Base-by-base conservation (phyloP, 1,140 invertebrate species). In the Rhyzopertha dominica region DNA sequence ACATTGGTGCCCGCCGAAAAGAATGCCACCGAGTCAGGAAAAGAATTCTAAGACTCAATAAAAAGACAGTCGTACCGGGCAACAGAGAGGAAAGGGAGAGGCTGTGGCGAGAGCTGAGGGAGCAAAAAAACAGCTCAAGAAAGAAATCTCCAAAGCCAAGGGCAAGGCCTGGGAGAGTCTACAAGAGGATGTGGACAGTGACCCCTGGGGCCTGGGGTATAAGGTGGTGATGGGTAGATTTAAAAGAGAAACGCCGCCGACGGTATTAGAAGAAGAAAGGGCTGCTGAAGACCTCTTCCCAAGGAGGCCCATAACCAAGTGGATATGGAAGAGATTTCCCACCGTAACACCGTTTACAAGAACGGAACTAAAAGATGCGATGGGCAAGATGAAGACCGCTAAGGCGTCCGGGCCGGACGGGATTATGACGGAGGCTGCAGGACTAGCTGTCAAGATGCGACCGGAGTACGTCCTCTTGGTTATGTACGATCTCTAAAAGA, bases 341-440 rank as follows among this genome's bases (percentile, higher is more conserved):
- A n/a, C n/a, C n/a, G n/a, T n/a, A n/a, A n/a, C n/a, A n/a, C n/a
- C n/a, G n/a, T 58, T 62, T 26, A 57, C 36, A 0, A 14, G 30
- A 9, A 51, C 38, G 9, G 60, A 67, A 46, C 24, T 66, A n/a
- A 12, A 22, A 7, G 34, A 12, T 1, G 66, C 61, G 5, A 25
- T 41, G 2, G 19, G 8, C 0, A 43, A 17, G 1, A 23, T 67
- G 1, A 45, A 56, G 17, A 52, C 25, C n/a, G 44, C 48, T 1
- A 67, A 62, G 29, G 63, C 63, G 0, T 60, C 65, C 14, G 63
- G 65, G 2, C 59, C 58, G 0, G 62, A 65, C 17, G 48, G 53
- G 0, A 44, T 69, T 0, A 59, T 64, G 4, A 17, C 47, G 0
- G 62, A 61, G 12, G 53, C 39, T 0, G 17, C 62, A 5, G 58